phyloP scores from a whole-genome alignment of 2,888 invertebrate species.

The Linyphia triangularis region DNA sequence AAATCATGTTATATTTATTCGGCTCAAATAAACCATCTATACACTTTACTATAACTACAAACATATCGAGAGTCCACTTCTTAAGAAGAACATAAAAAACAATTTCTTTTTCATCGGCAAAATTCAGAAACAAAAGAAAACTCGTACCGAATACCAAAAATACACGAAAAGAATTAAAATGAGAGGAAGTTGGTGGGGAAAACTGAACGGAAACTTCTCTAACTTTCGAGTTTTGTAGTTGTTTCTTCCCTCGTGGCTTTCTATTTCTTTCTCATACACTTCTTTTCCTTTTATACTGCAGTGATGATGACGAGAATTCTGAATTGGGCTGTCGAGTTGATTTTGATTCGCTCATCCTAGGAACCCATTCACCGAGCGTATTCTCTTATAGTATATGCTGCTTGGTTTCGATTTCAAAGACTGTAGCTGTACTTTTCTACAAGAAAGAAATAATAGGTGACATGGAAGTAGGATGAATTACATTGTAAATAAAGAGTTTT shows the following conservation, averaged over 20 bases:
- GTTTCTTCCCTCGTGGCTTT: background rate
- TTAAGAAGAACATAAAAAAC: background rate
- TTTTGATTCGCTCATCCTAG: background rate
- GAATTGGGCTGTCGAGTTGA: constrained; percentile 35
- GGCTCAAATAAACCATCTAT: too few relatives aligned
- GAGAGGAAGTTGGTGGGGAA: background rate
- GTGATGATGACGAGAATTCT: constrained; percentile 17
- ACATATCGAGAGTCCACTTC: too few relatives aligned
- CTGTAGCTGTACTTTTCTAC: too few relatives aligned
- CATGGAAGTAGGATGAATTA: too few relatives aligned
- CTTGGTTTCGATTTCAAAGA: too few relatives aligned
- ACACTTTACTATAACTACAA: too few relatives aligned
- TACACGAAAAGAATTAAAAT: background rate
- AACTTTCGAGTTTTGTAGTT: background rate
- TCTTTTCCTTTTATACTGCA: background rate
- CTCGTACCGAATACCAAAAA: background rate
- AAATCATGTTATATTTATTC: too few relatives aligned
- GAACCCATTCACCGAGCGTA: background rate
- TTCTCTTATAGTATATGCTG: too few relatives aligned
- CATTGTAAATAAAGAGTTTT: too few relatives aligned
- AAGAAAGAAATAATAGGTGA: too few relatives aligned
- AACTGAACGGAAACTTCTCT: background rate
- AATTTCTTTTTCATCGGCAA: background rate
- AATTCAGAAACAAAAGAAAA: background rate
- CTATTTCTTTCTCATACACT: background rate